Evolutionary conservation across 2,113 vertebrate genomes (phyloP), one percentile per base, ranked within the genome.

Genomic region (Poecile atricapillus): DNA sequence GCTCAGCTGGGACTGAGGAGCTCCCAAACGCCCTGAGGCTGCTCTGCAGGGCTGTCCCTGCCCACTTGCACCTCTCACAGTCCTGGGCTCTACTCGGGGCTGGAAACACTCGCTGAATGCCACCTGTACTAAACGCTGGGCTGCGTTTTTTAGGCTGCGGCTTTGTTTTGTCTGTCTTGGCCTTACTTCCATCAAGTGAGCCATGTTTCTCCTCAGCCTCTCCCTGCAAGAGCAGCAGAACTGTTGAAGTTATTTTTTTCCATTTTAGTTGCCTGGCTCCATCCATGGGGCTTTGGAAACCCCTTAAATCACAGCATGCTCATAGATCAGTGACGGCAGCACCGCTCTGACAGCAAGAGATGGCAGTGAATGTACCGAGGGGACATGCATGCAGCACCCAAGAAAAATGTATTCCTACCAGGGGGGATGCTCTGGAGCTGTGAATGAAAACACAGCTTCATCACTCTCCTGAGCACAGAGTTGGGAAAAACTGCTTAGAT

Each of bases 321-420:
- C 13, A 15, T 0, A 58, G 82, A 49, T 65, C 65, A 82, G 85
- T 9, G 65, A 17, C 2, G 49, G 64, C 37, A 78, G 30, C 24
- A 77, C 25, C 20, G 6, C 11, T 70, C 73, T 79, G 82, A 43
- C 46, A 56, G 92, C 73, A 74, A 52, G 27, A 77, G 90, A 65
- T 21, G 0, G 0, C 43, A 79, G 56, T 2, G 35, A 47, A 33
- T 0, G 0, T 28, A 8, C 28, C 0, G 0, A 81, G 74, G 20
- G 56, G 47, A 91, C 10, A 13, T 2, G 2, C 35, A 7, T 1
- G 12, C 56, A 90, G 44, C 52, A 70, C 78, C 78, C 60, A 50
- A 41, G 81, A 55, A 58, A 84, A 79, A 87, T 17, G 12, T 17
- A 30, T n/a, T 81, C 65, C 39, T 87, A 22, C 5, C 11, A 44